phyloP scores from a whole-genome alignment of 1,140 invertebrate species.

The Mycetomoellerius zeteki region DNA sequence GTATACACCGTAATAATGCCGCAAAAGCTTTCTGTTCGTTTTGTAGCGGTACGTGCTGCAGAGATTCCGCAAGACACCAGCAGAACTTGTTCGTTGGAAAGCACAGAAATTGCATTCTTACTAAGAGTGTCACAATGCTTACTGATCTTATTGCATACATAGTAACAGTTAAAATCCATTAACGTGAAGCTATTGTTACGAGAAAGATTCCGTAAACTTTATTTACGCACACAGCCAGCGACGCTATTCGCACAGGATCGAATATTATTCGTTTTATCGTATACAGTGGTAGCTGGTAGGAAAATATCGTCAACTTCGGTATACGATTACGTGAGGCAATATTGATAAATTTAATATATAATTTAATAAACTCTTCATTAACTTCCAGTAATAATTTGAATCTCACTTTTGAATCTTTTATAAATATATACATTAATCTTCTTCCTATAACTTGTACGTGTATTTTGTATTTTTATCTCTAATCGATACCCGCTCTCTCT shows the following conservation, averaged over 20 bases:
- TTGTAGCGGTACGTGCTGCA: background rate
- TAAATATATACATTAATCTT: background rate
- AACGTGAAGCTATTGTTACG: slow-evolving; percentile 13
- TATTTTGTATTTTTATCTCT: background rate
- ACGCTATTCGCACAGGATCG: background rate
- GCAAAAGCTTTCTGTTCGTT: background rate
- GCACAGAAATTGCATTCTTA: slow-evolving; percentile 49
- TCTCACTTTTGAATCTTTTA: background rate
- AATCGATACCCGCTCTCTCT: no score
- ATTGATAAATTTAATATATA: background rate
- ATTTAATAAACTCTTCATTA: slow-evolving; percentile 11
- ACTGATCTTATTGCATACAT: slow-evolving; percentile 24
- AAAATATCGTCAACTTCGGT: slow-evolving; percentile 10
- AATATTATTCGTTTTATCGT: slow-evolving; percentile 30
- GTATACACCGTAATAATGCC: background rate
- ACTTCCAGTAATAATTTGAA: background rate
- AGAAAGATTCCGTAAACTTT: slow-evolving; percentile 26
- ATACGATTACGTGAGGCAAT: background rate
- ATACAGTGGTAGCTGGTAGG: background rate
- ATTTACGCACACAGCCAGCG: background rate
- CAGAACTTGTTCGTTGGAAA: slow-evolving; percentile 20
- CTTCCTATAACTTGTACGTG: background rate
- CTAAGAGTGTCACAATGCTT: slow-evolving; percentile 37
- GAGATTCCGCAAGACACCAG: background rate
- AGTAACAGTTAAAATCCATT: slow-evolving; percentile 53